phyloP scores from a whole-genome alignment of 1,140 invertebrate genomes.

The Pseudomyrmex sp. region DNA sequence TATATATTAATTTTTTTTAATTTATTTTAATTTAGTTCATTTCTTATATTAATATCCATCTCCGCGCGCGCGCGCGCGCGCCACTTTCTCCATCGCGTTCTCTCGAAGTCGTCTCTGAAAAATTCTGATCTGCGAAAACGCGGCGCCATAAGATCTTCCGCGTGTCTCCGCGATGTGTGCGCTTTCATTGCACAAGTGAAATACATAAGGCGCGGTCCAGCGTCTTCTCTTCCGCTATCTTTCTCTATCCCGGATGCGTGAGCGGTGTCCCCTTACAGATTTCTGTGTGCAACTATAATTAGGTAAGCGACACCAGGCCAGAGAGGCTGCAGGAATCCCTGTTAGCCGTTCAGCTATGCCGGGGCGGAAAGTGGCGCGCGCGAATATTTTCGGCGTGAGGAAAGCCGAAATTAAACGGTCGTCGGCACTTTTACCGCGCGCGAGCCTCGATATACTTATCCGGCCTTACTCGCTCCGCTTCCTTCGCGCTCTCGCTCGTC shows the following conservation, averaged over 20 bases:
- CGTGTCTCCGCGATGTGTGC: slow-evolving; percentile 44
- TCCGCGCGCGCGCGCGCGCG: too few species aligned
- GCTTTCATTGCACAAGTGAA: slow-evolving; percentile 63
- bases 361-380: slow-evolving; percentile 58
- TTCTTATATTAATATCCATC: too few species aligned
- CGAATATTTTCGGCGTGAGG: slow-evolving; percentile 72
- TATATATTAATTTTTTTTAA: too few species aligned
- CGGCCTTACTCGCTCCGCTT: background rate
- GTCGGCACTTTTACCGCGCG: slow-evolving; percentile 61
- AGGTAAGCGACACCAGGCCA: slow-evolving; percentile 68
- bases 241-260: background rate
- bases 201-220: slow-evolving; percentile 59
- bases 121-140: slow-evolving; percentile 42
- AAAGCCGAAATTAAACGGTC: slow-evolving; percentile 72
- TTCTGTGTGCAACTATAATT: slow-evolving; percentile 76
- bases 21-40: too few species aligned
- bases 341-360: slow-evolving; percentile 72
- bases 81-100: background rate
- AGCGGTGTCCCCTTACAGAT: slow-evolving; percentile 73
- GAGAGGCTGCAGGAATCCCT: slow-evolving; percentile 66
- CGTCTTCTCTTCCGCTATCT: background rate
- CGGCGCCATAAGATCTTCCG: slow-evolving; percentile 52
- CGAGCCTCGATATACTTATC: slow-evolving; percentile 26
- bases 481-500: too few species aligned
- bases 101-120: slow-evolving; percentile 22